Conservation (phyloP, 2,888 invertebrate species). For the Ennomos fuscantarius region DNA sequence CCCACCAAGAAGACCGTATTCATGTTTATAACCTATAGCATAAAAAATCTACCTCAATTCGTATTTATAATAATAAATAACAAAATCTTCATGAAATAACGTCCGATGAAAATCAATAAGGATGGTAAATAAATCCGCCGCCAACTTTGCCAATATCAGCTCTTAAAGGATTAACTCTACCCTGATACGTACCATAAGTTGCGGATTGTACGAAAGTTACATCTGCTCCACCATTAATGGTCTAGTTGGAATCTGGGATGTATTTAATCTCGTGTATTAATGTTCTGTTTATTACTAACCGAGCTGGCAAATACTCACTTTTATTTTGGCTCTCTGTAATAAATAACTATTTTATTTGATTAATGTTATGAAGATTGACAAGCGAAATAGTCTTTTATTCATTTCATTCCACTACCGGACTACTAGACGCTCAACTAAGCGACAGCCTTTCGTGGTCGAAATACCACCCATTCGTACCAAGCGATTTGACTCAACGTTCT, state of each 20-base stretch:
- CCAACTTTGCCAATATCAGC: slow-evolving; percentile 58
- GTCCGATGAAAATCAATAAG: slow-evolving; percentile 48
- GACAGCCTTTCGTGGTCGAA: no score
- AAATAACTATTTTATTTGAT: no score
- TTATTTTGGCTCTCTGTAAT: no score
- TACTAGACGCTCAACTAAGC: no score
- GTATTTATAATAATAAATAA: not conserved
- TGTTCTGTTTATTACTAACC: not conserved
- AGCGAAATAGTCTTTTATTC: no score
- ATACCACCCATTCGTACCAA: no score
- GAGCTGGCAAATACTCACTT: no score
- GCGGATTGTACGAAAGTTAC: slow-evolving; percentile 48
- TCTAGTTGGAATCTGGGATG: slow-evolving; percentile 34
- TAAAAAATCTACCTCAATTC: slow-evolving; percentile 1
- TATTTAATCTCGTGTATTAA: slow-evolving; percentile 18
- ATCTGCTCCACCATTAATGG: slow-evolving; percentile 47
- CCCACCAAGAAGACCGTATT: no score
- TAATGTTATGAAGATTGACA: no score
- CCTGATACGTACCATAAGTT: slow-evolving; percentile 46
- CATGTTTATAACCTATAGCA: not conserved
- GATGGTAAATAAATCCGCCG: slow-evolving; percentile 49
- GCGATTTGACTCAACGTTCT: no score
- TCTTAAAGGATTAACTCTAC: slow-evolving; percentile 54
- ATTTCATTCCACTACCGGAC: no score
- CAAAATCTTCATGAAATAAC: slow-evolving; percentile 28